A percentile compares a stretch with the other conserved stretches of the same genome.
Evolutionary conservation across 2,888 invertebrate genomes (phyloP).

Genomic region (Macaria liturata): DNA sequence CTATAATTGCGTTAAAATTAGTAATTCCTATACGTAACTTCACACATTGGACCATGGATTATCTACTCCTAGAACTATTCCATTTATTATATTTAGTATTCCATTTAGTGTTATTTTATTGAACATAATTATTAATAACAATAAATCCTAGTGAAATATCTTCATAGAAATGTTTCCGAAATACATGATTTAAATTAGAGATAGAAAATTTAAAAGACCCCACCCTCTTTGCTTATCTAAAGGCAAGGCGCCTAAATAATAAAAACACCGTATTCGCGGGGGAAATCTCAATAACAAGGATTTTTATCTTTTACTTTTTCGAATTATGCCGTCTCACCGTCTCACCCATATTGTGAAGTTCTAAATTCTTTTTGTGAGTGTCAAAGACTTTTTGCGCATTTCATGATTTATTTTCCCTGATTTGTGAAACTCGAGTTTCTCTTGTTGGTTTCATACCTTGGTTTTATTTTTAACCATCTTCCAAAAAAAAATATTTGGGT

Average conservation of each 20-base stretch:
- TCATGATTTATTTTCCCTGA: neutral
- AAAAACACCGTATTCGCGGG: conserved; percentile 62
- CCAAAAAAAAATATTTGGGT: too few species aligned
- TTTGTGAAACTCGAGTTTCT: conserved; percentile 3
- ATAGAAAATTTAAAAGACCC: conserved; percentile 38
- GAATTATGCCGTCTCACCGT: conserved; percentile 12
- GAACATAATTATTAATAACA: too few species aligned
- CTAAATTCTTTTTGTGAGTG: conserved; percentile 29
- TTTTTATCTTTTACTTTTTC: conserved; percentile 56
- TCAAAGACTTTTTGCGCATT: conserved; percentile 1
- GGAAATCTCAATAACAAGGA: conserved; percentile 62
- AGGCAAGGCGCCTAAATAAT: conserved; percentile 53
- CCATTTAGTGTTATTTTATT: too few species aligned
- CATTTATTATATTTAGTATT: too few species aligned
- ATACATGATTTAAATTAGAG: conserved; percentile 22
- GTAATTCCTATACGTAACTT: too few species aligned
- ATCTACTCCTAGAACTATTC: too few species aligned
- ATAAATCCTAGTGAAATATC: too few species aligned
- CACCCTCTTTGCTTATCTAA: conserved; percentile 55
- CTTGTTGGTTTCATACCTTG: too few species aligned
- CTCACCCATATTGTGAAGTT: conserved; percentile 31
- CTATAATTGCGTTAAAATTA: too few species aligned
- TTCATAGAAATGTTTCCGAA: neutral
- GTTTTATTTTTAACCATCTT: too few species aligned
- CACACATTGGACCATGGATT: too few species aligned